Conservation (phyloP, 2,797 vertebrate genomes). For the Tarsius wallacei region DNA sequence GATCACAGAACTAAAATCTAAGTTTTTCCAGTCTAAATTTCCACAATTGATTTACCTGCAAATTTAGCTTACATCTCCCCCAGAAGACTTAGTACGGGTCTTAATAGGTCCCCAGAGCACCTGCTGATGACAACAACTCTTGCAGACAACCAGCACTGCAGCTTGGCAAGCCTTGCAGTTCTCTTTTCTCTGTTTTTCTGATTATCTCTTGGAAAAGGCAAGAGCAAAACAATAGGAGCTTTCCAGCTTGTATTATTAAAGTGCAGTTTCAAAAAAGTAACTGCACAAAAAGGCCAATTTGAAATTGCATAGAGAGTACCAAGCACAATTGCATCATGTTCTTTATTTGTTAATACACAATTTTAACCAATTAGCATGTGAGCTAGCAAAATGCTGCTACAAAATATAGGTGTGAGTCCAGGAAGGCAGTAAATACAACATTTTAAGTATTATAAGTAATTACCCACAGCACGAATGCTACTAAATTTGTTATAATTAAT, state of each 20-base stretch:
- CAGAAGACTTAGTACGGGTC: background rate
- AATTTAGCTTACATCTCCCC: background rate
- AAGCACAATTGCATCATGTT: background rate
- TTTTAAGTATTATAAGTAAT: constrained; percentile 16
- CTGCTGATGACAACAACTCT: background rate
- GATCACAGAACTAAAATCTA: background rate
- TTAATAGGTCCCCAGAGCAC: constrained; percentile 56
- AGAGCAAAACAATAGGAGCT: background rate
- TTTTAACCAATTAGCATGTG: constrained; percentile 58
- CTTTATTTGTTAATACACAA: background rate
- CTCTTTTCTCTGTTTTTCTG: constrained; percentile 65
- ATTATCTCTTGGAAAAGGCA: constrained; percentile 64
- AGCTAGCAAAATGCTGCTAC: constrained; percentile 67
- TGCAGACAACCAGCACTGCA: background rate
- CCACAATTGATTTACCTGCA: background rate
- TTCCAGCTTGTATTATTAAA: constrained; percentile 73
- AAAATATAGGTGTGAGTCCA: constrained; percentile 76
- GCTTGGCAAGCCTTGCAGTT: background rate
- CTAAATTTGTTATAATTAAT: background rate
- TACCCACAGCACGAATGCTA: background rate
- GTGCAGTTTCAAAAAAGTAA: constrained; percentile 31
- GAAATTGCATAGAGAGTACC: background rate
- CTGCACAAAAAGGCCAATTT: background rate
- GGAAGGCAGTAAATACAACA: constrained; percentile 76
- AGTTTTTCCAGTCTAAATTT: background rate